phyloP scores from a whole-genome alignment of 2,113 vertebrate species.

The Nycticorax nycticorax region DNA sequence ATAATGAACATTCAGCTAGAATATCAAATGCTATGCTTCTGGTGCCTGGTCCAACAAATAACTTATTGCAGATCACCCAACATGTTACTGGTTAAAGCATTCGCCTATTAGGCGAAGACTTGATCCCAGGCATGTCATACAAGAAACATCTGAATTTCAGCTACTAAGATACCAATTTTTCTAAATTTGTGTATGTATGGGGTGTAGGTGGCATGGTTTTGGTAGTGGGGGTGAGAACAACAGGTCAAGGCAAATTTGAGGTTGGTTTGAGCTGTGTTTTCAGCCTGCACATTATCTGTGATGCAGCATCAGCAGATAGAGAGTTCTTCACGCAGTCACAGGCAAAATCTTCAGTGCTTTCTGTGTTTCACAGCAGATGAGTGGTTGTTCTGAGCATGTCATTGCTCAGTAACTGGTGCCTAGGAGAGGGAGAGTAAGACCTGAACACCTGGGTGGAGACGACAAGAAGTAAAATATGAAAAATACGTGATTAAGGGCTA shows the following conservation, averaged over 20 bases:
- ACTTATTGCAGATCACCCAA: background rate
- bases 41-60: background rate
- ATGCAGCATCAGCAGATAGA: background rate
- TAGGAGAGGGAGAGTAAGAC: background rate
- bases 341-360: background rate
- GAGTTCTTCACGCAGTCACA: background rate
- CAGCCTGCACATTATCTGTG: background rate
- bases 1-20: background rate
- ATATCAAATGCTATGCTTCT: accelerated
- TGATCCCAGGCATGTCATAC: background rate
- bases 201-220: background rate
- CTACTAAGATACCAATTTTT: background rate
- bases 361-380: background rate
- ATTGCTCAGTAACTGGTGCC: background rate
- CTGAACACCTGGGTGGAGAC: background rate
- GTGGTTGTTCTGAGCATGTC: background rate
- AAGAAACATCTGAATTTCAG: background rate
- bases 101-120: background rate
- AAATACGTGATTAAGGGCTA: background rate
- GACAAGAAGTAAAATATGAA: background rate
- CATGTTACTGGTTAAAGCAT: background rate
- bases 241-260: background rate
- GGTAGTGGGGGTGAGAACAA: background rate
- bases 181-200: background rate
- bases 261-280: background rate